Evolutionary conservation across 2,888 invertebrate genomes (phyloP), one percentile per base, ranked within the genome.

Genomic region (Orthosia gracilis): DNA sequence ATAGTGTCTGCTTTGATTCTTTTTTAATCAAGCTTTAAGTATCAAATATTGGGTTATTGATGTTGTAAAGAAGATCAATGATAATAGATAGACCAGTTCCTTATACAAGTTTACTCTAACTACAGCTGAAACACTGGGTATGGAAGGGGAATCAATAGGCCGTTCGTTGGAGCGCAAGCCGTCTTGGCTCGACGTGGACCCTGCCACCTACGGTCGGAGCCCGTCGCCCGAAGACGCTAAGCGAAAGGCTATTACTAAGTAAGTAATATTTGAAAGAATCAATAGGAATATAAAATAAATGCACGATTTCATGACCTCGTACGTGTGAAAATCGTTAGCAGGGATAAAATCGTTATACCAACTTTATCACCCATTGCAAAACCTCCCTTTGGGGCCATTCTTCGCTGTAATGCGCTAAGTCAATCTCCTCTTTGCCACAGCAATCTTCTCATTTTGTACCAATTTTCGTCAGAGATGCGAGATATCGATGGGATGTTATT

Each of bases 41-140:
- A 15, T 45, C 15, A 59, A 23, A 13, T 47, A 63, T 65, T 18
- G 4, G 21, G 0, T 40, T 50, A 40, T 23, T 50, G 15, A 15
- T 50, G 18, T 57, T 26, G 12, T 23, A 23, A 21, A 31, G 21
- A 17, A 31, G 1, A 9, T 40, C 9, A 40, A 9, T 40, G 9
- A 40, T 40, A 9, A 40, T 40, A 40, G 1, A 40, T 40, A 40
- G 40, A 40, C 40, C 40, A 40, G 40, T 40, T 40, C 40, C 9
- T 40, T 40, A 40, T 40, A 40, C 12, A 50, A 54, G 0, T 3
- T 77, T 52, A 15, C 57, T 26, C 67, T 76, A 21, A 88, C 9
- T 40, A 9, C 1, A 98, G 98, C 98, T 77, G 98, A 98, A 87
- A 98, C 97, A 23, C 94, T 98, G 78, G 98, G 98, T 52, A 98